phyloP scores from a whole-genome alignment of 2,888 invertebrate genomes.

The Schizotus pectinicornis region DNA sequence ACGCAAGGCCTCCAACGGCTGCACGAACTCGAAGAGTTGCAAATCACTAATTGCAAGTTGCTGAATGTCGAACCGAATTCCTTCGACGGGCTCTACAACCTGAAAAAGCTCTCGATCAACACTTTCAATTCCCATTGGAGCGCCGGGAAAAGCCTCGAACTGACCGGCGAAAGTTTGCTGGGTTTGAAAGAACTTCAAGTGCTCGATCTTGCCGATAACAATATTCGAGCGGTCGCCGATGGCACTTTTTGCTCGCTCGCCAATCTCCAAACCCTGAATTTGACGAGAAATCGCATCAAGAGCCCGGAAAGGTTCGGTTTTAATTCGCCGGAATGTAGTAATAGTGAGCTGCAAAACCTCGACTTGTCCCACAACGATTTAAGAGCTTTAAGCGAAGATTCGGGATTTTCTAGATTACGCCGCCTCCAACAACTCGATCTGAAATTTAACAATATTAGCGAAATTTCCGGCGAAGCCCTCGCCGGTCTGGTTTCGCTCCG shows the following conservation, averaged over 20 bases:
- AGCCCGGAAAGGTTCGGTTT: constrained; percentile 80
- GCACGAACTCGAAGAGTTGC: constrained; percentile 75
- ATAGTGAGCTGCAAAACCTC: constrained; percentile 74
- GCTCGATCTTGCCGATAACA: constrained; percentile 83
- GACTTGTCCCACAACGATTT: constrained; percentile 85
- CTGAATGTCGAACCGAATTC: constrained; percentile 76
- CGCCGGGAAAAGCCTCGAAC: constrained; percentile 74
- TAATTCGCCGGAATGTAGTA: constrained; percentile 66
- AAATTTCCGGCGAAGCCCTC: constrained; percentile 80
- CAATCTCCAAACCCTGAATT: constrained; percentile 81
- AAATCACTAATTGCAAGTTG: constrained; percentile 81
- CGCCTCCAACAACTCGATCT: constrained; percentile 81
- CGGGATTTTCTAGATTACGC: constrained; percentile 76
- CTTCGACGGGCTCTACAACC: constrained; percentile 79
- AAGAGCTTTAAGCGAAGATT: constrained; percentile 70
- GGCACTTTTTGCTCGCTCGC: constrained; percentile 80
- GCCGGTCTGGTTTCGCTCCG: constrained; percentile 79
- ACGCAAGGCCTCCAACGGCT: constrained; percentile 72
- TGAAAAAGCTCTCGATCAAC: constrained; percentile 79
- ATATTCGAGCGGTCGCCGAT: constrained; percentile 80
- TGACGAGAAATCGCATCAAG: constrained; percentile 83
- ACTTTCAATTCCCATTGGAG: constrained; percentile 84
- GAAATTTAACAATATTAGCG: constrained; percentile 82
- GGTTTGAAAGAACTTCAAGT: constrained; percentile 81
- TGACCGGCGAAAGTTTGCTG: constrained; percentile 73